Evolutionary conservation across 1,140 invertebrate species (phyloP), one percentile per base, ranked within the genome.

Genomic region (Lepidostoma basale): DNA sequence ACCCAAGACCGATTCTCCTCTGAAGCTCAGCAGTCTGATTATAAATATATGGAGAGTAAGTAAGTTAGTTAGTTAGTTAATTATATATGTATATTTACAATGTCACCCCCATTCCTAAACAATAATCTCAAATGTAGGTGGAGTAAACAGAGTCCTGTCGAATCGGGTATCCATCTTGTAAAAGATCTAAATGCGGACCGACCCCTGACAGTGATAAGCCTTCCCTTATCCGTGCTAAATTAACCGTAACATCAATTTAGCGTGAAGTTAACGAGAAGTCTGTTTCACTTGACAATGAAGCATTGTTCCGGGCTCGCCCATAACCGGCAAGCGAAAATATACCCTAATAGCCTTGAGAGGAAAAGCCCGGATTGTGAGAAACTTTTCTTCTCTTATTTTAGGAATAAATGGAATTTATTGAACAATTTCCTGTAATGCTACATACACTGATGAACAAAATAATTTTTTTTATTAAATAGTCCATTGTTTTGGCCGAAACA

Each of bases 201-300:
- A 23, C 10, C 56, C 16, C 56, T 59, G 56, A 42, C 56, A 59
- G 30, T 59, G 56, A 59, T 59, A 59, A 59, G 56, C 56, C 39
- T 42, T 59, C 39, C 56, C 56, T 59, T 59, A 59, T 59, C 39
- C 56, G 36, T 23, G 56, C 39, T 40, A 59, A 59, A 59, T 59
- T 59, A 59, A 59, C 56, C 56, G 56, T 59, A 59, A 40, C 56
- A 59, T 59, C 56, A 59, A 59, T 59, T 59, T 59, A 42, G 39
- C 56, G 30, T 42, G 56, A 59, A 59, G 56, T 59, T 59, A 59
- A 59, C 39, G 56, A 39, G 39, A 59, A 59, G 33, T 59, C 39
- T 59, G 56, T 59, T 59, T 59, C 39, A 59, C 56, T 59, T 59
- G 56, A 59, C 56, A 59, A 39, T 59, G 56, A 59, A 23, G 56